phyloP scores from a whole-genome alignment of 2,888 invertebrate genomes.

The Helicoverpa assulta region DNA sequence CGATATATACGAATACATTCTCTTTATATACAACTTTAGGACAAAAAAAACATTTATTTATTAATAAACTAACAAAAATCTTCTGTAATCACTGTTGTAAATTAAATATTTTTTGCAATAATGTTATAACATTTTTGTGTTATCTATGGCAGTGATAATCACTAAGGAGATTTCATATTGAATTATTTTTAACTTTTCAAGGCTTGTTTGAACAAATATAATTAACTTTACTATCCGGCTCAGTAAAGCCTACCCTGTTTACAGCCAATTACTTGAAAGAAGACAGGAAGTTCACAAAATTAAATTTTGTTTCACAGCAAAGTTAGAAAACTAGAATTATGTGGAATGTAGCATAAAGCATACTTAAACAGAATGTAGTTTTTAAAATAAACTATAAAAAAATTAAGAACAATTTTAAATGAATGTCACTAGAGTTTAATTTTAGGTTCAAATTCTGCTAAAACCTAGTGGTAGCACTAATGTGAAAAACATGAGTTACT shows the following conservation, averaged over 20 bases:
- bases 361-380: constrained; percentile 53
- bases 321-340: constrained; percentile 41
- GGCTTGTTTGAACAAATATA: constrained; percentile 10
- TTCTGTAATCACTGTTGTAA: constrained; percentile 25
- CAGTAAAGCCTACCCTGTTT: constrained; percentile 52
- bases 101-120: constrained; percentile 22
- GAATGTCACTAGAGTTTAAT: constrained; percentile 59
- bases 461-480: constrained; percentile 14
- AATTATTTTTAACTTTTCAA: neutral
- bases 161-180: constrained; percentile 17
- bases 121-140: constrained; percentile 21
- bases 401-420: constrained; percentile 48
- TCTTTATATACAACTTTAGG: constrained; percentile 55
- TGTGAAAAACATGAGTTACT: constrained; percentile 2
- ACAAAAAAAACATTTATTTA: constrained; percentile 29
- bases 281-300: constrained; percentile 43
- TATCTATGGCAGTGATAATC: constrained; percentile 41
- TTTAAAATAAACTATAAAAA: constrained; percentile 38
- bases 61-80: constrained; percentile 37
- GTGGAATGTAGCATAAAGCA: constrained; percentile 61
- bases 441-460: constrained; percentile 61
- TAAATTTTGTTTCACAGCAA: constrained; percentile 35
- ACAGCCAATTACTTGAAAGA: constrained; percentile 41
- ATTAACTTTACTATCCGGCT: constrained; percentile 26
- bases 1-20: constrained; percentile 56